Percentiles rank a stretch among this genome's conserved stretches.
These are phyloP conservation scores for Candidula unifasciata DNA, from an alignment of 2,888 invertebrate species.

Conservation along the genomic window DNA sequence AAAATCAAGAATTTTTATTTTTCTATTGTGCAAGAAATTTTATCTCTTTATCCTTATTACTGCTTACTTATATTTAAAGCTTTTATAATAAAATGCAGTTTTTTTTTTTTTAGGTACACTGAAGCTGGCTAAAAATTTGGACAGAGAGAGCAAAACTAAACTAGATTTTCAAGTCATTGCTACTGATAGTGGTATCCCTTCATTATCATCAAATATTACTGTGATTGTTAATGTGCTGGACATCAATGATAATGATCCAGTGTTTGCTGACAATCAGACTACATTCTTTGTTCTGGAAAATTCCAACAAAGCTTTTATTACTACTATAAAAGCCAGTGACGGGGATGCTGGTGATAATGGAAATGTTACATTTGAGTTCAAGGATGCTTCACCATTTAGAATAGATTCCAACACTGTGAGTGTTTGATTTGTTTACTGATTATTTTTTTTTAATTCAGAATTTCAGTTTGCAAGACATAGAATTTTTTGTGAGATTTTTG, in stretches of 20 bases:
- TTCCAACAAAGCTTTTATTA: slow-evolving; percentile 79
- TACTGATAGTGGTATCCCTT: slow-evolving; percentile 64
- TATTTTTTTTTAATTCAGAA: too few relatives aligned
- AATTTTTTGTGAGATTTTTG: too few relatives aligned
- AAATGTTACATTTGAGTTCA: slow-evolving; percentile 85
- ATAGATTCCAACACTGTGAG: slow-evolving; percentile 80
- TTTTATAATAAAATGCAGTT: background rate
- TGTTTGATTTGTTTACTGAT: background rate
- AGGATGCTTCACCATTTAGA: slow-evolving; percentile 85
- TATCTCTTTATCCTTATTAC: background rate
- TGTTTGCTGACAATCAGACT: slow-evolving; percentile 78
- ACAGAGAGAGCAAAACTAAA: slow-evolving; percentile 76
- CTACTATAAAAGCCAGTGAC: slow-evolving; percentile 86
- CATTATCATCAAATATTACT: slow-evolving; percentile 79
- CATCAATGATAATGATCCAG: slow-evolving; percentile 87
- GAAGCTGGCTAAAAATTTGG: slow-evolving; percentile 81
- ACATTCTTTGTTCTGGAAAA: slow-evolving; percentile 63
- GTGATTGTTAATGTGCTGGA: slow-evolving; percentile 86
- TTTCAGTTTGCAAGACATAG: too few relatives aligned
- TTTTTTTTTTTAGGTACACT: slow-evolving; percentile 62
- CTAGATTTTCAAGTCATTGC: slow-evolving; percentile 65
- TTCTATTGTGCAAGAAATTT: too few relatives aligned
- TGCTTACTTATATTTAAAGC: background rate
- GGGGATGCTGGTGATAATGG: slow-evolving; percentile 81
- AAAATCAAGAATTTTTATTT: too few relatives aligned